Percentiles rank a stretch among this genome's conserved stretches.
Conservation (phyloP, 2,113 vertebrate species). For the Rhizomys pruinosus region DNA sequence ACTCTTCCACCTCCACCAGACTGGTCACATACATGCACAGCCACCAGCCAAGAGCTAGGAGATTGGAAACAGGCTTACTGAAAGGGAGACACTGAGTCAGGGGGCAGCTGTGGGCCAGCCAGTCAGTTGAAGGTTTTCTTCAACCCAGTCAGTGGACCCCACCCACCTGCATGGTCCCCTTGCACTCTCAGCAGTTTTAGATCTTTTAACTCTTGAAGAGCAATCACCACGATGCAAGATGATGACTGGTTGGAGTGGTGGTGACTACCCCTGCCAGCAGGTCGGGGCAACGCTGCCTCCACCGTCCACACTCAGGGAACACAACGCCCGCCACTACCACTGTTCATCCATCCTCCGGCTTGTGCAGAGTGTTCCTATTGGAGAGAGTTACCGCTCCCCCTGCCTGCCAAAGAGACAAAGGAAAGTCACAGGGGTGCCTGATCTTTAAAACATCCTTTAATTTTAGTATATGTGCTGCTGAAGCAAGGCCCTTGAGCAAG, state of each 20-base stretch:
- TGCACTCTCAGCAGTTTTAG: too few species aligned
- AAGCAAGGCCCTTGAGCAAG: too few species aligned
- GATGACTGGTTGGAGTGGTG: accelerated
- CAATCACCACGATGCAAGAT: too few species aligned
- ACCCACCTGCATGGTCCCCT: accelerated
- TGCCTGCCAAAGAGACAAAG: not conserved
- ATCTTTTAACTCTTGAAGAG: not conserved
- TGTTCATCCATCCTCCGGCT: not conserved
- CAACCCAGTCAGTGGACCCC: not conserved
- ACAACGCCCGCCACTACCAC: accelerated
- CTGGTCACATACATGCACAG: too few species aligned
- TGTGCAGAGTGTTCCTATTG: accelerated
- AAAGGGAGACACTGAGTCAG: not conserved
- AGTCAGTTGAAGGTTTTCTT: not conserved
- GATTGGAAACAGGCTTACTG: not conserved
- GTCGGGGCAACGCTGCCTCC: not conserved
- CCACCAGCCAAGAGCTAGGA: not conserved
- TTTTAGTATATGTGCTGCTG: too few species aligned
- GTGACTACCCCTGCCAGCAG: not conserved
- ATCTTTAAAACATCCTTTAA: too few species aligned
- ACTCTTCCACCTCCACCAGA: not conserved
- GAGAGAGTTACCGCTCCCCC: not conserved
- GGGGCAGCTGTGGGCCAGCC: not conserved
- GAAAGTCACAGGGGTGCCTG: not conserved
- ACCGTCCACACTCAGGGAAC: accelerated